Percentiles rank a stretch among this genome's conserved stretches.
Evolutionary conservation across 2,888 invertebrate species (phyloP).

Genomic region (Dendrolimus pini): DNA sequence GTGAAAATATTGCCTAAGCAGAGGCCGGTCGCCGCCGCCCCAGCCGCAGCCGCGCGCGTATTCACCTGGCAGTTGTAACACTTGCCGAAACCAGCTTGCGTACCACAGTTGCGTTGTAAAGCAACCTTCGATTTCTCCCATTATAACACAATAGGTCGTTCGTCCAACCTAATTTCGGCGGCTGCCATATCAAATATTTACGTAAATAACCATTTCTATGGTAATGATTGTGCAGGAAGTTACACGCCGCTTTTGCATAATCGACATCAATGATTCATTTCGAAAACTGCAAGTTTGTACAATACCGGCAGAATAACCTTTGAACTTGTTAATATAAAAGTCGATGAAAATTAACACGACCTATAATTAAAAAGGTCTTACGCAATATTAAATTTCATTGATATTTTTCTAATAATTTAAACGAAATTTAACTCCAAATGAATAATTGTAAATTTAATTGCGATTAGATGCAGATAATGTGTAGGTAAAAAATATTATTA

Average conservation of each 20-base stretch:
- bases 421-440: too few relatives aligned
- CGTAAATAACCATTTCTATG: slow-evolving; percentile 25
- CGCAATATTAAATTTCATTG: too few relatives aligned
- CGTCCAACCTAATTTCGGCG: slow-evolving; percentile 44
- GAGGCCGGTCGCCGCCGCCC: slow-evolving; percentile 13
- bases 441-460: too few relatives aligned
- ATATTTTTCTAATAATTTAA: too few relatives aligned
- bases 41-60: slow-evolving; percentile 29
- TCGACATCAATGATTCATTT: too few relatives aligned
- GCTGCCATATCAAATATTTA: slow-evolving; percentile 32
- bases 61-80: slow-evolving; percentile 14
- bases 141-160: slow-evolving; percentile 45
- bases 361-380: too few relatives aligned
- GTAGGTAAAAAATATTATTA: too few relatives aligned
- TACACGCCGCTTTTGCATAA: slow-evolving; percentile 14
- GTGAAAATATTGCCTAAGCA: slow-evolving; percentile 55
- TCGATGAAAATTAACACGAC: too few relatives aligned
- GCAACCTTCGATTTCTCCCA: slow-evolving; percentile 59
- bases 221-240: slow-evolving; percentile 19
- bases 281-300: too few relatives aligned
- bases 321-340: too few relatives aligned
- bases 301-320: too few relatives aligned
- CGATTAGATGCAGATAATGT: too few relatives aligned
- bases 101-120: slow-evolving; percentile 31
- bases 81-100: slow-evolving; percentile 39